phyloP scores from a whole-genome alignment of 2,888 invertebrate species.

The Meganola albula region DNA sequence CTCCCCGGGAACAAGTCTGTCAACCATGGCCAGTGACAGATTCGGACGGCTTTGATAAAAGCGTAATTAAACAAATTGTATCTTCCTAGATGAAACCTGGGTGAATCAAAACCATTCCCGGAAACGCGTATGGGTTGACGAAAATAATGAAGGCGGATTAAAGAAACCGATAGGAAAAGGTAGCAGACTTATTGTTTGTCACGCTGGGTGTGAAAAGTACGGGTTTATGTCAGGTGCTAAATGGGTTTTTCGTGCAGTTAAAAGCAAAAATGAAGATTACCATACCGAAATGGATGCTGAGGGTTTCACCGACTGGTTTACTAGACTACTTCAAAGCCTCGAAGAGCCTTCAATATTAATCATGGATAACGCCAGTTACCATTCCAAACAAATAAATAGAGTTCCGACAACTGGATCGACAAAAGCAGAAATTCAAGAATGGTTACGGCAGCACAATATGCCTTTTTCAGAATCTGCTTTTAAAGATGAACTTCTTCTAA shows the following conservation, averaged over 20 bases:
- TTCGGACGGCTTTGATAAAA: slow-evolving; percentile 1
- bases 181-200: slow-evolving; percentile 5
- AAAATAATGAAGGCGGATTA: slow-evolving; percentile 10
- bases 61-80: background rate
- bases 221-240: slow-evolving; percentile 11
- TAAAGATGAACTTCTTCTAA: too few species aligned
- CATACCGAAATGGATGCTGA: slow-evolving; percentile 13
- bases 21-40: background rate
- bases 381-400: slow-evolving; percentile 11
- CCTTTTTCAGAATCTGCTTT: background rate
- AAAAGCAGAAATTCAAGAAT: slow-evolving; percentile 11
- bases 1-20: background rate
- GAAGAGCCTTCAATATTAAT: slow-evolving; percentile 12
- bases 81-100: slow-evolving; percentile 9
- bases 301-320: slow-evolving; percentile 10
- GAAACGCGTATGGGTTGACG: slow-evolving; percentile 8
- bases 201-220: slow-evolving; percentile 9
- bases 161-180: slow-evolving; percentile 9
- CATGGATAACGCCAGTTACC: slow-evolving; percentile 15
- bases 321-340: slow-evolving; percentile 1
- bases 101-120: slow-evolving; percentile 10
- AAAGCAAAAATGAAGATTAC: slow-evolving; percentile 9
- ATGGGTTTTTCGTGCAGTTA: background rate
- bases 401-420: slow-evolving; percentile 1
- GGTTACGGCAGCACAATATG: slow-evolving; percentile 4